Evolutionary conservation across 2,797 vertebrate genomes (phyloP).

Genomic region (Myotis vivesi): DNA sequence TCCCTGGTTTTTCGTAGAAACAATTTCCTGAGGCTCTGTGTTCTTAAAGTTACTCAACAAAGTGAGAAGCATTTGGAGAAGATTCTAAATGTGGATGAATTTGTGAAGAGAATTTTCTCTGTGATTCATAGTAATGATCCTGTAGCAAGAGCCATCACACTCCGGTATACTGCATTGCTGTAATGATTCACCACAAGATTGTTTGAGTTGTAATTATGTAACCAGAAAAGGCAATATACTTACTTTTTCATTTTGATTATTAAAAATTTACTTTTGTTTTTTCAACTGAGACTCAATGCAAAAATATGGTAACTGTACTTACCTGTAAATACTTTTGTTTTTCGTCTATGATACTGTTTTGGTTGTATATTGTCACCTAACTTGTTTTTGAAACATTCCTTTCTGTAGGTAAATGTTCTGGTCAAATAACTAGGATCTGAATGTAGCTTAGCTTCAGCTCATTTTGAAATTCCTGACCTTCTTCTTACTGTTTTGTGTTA

Average conservation of each 20-base stretch:
- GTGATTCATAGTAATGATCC: conserved; percentile 99
- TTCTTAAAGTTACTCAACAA: conserved; percentile 98
- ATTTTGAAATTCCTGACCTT: neutral
- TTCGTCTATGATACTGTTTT: neutral
- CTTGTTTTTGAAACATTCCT: neutral
- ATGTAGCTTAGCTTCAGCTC: neutral
- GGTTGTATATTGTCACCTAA: neutral
- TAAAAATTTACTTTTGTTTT: conserved; percentile 1
- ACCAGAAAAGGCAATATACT: neutral
- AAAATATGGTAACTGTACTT: neutral
- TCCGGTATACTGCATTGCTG: conserved; percentile 85
- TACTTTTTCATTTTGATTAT: neutral
- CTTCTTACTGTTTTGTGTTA: neutral
- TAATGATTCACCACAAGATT: neutral
- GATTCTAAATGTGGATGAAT: conserved; percentile 98
- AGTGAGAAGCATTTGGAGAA: conserved; percentile 99
- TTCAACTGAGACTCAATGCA: neutral
- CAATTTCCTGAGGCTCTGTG: conserved; percentile 96
- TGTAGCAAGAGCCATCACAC: conserved; percentile 96
- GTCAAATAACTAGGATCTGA: neutral
- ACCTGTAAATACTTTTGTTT: neutral
- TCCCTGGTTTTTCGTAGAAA: conserved; percentile 86
- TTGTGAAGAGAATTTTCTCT: conserved; percentile 98
- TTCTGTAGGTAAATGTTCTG: neutral
- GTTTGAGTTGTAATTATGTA: neutral